Evolutionary conservation across 1,140 invertebrate species (phyloP), one percentile per base, ranked within the genome.

Genomic region (Saxidomus purpurata): DNA sequence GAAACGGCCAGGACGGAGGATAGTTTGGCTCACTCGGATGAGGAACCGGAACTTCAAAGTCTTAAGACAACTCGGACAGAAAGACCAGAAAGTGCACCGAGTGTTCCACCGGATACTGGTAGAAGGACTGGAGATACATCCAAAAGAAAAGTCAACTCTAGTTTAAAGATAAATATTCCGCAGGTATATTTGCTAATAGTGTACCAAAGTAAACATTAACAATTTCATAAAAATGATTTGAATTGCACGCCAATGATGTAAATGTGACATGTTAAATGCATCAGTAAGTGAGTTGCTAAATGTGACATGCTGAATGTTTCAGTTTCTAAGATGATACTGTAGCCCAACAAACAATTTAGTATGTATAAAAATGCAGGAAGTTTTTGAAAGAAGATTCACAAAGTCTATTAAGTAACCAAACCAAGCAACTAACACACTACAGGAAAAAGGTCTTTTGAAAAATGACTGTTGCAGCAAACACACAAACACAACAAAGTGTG

Each of bases 131-230:
- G 43, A 69, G 38, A 40, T 6, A 34, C 25, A 31, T n/a, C 69
- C n/a, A 6, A 17, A 67, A 43, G 49, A 25, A 80, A 79, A 49
- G 28, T 38, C 11, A 87, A 49, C 55, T 80, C 86, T 13, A 87
- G 86, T 69, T 52, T 87, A 34, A 76, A 80, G 38, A 80, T 87
- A 25, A 87, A 80, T 34, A 87, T 87, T 69, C 86, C 86, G 0
- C 86, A 87, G 76, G 86, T 87, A 87, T 36, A n/a, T n/a, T n/a
- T n/a, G n/a, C n/a, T 76, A 36, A 8, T 36, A 31, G 22, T 9
- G 9, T 40, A 8, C 36, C 8, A 76, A 36, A 31, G 28, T 76
- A 34, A 11, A 67, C 11, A 9, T 13, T 25, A 31, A n/a, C 11
- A 15, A 31, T n/a, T 25, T 25, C 9, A 13, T n/a, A 9, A 67